Evolutionary conservation across 2,888 invertebrate species (phyloP).

Genomic region (Cotesia congregata): DNA sequence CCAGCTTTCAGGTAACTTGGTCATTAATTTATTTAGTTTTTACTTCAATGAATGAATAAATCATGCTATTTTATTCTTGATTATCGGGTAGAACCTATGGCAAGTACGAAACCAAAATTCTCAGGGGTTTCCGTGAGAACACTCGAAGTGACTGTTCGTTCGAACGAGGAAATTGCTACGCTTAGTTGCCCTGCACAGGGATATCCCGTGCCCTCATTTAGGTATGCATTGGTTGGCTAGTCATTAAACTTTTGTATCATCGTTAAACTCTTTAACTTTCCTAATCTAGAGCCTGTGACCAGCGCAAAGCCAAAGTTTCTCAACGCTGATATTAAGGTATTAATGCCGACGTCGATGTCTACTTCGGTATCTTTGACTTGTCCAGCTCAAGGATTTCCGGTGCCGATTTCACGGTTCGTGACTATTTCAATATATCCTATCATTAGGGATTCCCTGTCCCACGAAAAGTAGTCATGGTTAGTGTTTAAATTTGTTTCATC

Average conservation of each 20-base stretch:
- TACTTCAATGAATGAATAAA: too few relatives aligned
- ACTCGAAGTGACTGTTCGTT: slow-evolving; percentile 60
- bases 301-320: slow-evolving; percentile 78
- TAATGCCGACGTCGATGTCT: slow-evolving; percentile 59
- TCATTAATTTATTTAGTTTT: slow-evolving; percentile 21
- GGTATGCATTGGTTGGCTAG: slow-evolving; percentile 47
- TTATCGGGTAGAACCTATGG: slow-evolving; percentile 78
- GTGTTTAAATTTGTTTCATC: slow-evolving; percentile 20
- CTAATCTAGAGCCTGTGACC: slow-evolving; percentile 78
- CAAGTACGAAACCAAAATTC: slow-evolving; percentile 79
- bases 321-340: slow-evolving; percentile 66
- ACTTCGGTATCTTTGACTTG: slow-evolving; percentile 70
- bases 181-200: slow-evolving; percentile 74
- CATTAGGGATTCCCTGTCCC: slow-evolving; percentile 33
- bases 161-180: slow-evolving; percentile 69
- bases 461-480: slow-evolving; percentile 20
- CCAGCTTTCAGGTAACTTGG: slow-evolving; percentile 78
- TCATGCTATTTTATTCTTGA: slow-evolving; percentile 26
- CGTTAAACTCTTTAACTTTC: neutral
- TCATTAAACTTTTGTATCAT: slow-evolving; percentile 20
- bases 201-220: slow-evolving; percentile 73
- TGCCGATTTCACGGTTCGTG: slow-evolving; percentile 68
- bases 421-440: slow-evolving; percentile 14
- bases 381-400: slow-evolving; percentile 74
- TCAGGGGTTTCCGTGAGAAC: slow-evolving; percentile 61